Evolutionary conservation across 1,140 invertebrate genomes (phyloP), one percentile per base, ranked within the genome.

Genomic region (Lamellibrachia luymesi): DNA sequence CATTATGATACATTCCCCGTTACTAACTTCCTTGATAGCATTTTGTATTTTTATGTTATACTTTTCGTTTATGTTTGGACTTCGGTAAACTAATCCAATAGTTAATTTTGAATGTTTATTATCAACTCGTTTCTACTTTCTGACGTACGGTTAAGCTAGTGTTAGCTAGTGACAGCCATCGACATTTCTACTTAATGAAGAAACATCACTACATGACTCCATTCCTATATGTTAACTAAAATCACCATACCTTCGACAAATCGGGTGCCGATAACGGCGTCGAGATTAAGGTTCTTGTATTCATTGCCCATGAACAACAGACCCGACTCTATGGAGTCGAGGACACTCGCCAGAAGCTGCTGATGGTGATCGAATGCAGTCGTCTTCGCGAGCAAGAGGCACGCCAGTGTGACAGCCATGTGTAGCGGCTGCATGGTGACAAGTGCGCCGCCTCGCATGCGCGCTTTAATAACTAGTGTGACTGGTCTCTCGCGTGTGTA

Each of bases 261-360:
- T 91, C 90, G 13, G 10, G 50, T 91, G 13, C 90, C 90, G 22
- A 91, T 91, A n/a, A 91, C 50, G 25, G 90, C 90, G 50, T 91
- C 90, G 7, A 91, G 90, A 91, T 91, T 91, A 7, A 91, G 90
- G 38, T 91, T 91, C 38, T n/a, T 51, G 90, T 91, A 91, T 91
- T 91, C 90, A 91, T 91, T 49, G 50, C 8, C 90, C 90, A 91
- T 91, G 50, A 91, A 91, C 25, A n/a, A 7, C 90, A 91, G 90
- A 2, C 38, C 90, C 2, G 90, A 91, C 10, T 49, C 50, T 8
- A 91, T 91, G 8, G 90, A 49, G 38, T 91, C 90, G 38, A 91
- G 90, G 50, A 91, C 90, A 50, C n/a, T 91, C 10, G 38, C 50
- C 38, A 91, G 90, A 13, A 80, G 64, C 4, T 22, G 64, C 25